Evolutionary conservation across 2,113 vertebrate genomes (phyloP).

Genomic region (Quiscalus mexicanus): DNA sequence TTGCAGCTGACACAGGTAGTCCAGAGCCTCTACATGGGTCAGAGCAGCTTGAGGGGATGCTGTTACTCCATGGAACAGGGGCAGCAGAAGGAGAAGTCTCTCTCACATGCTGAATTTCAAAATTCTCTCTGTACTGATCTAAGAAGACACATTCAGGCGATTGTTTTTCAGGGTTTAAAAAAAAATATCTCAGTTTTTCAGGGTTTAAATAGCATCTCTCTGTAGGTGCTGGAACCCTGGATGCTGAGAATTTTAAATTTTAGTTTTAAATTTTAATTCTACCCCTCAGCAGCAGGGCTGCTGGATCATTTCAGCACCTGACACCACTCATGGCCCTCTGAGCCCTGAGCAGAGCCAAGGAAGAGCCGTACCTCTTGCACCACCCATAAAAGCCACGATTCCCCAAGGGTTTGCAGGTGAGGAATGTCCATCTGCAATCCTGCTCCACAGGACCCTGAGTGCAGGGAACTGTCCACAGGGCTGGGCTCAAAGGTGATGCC

Average conservation of each 20-base stretch:
- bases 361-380: not conserved
- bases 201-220: not conserved
- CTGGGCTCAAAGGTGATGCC: not conserved
- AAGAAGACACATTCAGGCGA: not conserved
- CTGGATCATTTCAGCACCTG: not conserved
- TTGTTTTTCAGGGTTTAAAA: not conserved
- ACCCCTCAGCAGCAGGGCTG: not conserved
- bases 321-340: not conserved
- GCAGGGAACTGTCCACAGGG: not conserved
- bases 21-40: not conserved
- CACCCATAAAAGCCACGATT: not conserved
- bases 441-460: not conserved
- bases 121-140: not conserved
- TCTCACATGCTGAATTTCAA: not conserved
- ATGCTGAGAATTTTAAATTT: not conserved
- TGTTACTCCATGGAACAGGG: not conserved
- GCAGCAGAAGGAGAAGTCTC: not conserved
- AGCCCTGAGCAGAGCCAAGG: not conserved
- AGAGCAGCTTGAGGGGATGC: not conserved
- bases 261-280: not conserved
- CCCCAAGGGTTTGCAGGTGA: not conserved
- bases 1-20: not conserved
- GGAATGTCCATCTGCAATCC: rapidly evolving
- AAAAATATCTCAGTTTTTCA: not conserved
- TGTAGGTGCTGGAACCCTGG: not conserved